These are phyloP conservation scores for Dunckerocampus dactyliophorus DNA, from an alignment of 2,113 vertebrate species.

Conservation along the genomic window DNA sequence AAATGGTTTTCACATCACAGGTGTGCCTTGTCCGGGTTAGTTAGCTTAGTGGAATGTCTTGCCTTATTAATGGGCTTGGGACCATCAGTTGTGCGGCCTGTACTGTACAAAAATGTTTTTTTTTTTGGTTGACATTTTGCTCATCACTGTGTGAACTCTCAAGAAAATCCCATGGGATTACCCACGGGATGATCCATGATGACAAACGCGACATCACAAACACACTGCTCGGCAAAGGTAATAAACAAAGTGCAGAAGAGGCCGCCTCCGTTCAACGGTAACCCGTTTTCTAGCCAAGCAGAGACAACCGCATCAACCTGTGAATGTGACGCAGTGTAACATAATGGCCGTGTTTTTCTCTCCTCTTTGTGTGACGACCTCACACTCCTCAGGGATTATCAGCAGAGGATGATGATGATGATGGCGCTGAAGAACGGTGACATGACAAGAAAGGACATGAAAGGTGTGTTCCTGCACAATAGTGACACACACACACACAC, in stretches of 20 bases:
- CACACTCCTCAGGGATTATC: background rate
- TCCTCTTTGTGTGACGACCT: constrained; percentile 6
- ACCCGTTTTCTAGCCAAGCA: too few species aligned
- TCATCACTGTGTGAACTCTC: background rate
- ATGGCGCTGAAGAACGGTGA: constrained; percentile 4
- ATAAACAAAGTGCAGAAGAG: background rate
- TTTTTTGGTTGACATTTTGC: too few species aligned
- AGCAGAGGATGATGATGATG: background rate
- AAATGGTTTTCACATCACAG: too few species aligned
- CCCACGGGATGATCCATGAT: background rate
- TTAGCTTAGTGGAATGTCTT: too few species aligned
- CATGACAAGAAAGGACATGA: constrained; percentile 33
- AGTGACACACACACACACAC: too few species aligned
- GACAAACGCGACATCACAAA: background rate
- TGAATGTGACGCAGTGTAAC: constrained; percentile 19
- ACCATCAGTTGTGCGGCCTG: too few species aligned
- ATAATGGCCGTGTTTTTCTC: constrained; percentile 26
- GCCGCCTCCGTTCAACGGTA: too few species aligned
- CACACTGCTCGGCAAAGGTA: background rate
- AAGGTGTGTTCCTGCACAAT: constrained; percentile 17
- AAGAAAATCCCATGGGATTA: background rate
- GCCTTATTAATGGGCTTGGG: too few species aligned
- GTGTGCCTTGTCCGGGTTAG: too few species aligned
- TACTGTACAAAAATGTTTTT: too few species aligned
- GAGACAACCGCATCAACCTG: constrained; percentile 29